Evolutionary conservation across 2,113 vertebrate genomes (phyloP), one percentile per base, ranked within the genome.

Genomic region (Progne subis): DNA sequence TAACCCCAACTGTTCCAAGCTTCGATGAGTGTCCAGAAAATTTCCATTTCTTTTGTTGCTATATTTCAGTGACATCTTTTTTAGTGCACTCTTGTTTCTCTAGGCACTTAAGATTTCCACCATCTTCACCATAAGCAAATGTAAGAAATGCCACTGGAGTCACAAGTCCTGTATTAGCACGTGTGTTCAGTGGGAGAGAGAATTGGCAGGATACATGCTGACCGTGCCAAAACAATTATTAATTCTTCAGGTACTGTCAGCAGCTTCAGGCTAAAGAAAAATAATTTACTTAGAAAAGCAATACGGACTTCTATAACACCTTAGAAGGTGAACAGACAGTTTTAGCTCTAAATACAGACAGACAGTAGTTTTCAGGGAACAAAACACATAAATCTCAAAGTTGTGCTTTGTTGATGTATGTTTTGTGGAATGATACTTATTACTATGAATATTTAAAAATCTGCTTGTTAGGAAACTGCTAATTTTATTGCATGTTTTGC

Each of bases 221-320:
- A 91, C 92, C 52, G 37, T 78, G 81, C 31, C 82, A 97, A 69
- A 23, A 60, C 14, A 18, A 24, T 95, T 96, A 96, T 91, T 96
- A 96, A 95, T 96, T 97, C 85, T 91, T 94, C 75, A 92, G 56
- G 43, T 92, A 71, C 52, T 71, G 39, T 85, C 96, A 94, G 88
- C 59, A 91, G 87, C 94, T 97, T 50, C 75, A 63, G 90, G 94
- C 77, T 90, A 82, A 52, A 93, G 44, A 96, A 91, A 96, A 97
- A 93, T 94, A 95, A 95, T 96, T 97, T 82, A 78, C 64, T 95
- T 86, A 76, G 88, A 77, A 94, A 96, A 97, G 82, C 56, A 91
- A 46, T 49, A 50, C 50, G 24, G 60, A 60, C 8, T 72, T 97
- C 84, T 90, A 47, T 41, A 92, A 94, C 88, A 89, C 16, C 25